Base-by-base conservation (phyloP, 2,888 invertebrate genomes). In the Diabrotica balteata region DNA sequence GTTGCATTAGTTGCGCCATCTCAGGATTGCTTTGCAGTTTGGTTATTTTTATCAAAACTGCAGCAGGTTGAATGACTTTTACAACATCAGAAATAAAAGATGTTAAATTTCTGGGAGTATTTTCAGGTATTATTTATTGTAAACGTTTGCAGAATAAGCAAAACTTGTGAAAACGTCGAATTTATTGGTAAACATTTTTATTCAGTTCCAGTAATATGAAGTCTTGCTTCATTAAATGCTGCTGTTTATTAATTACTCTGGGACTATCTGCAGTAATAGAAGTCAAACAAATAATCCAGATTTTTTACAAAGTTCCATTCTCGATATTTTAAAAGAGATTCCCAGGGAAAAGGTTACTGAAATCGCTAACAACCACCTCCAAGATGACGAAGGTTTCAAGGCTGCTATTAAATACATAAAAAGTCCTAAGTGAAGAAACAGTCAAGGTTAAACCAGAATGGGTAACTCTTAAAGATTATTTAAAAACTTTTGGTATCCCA, bases 351-450 rank as follows among this genome's bases (percentile, higher is more conserved):
- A 67, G 49, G 63, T 77, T 7, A 60, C 70, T 8, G 67, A 68
- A 66, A 70, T 76, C n/a, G 69, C 71, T 11, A 43, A 68, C 9
- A 17, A 59, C 4, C 73, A 76, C 32, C 43, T 74, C 6, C 53
- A 69, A 44, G 71, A 59, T 32, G 77, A 77, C 58, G 67, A 70
- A 10, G 75, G 71, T 11, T 76, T 78, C 60, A 68, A 63, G 42
- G 71, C 76, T 10, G 78, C 76, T 9, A 57, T 78, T 4, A 55
- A 63, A 9, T 76, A 74, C 52, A 69, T 78, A 57, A 73, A 75
- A 57, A 62, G 72, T 17, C 62, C 68, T 8, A 75, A 77, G 53
- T 78, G 76, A 75, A 6, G 65, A 69, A 50, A 54, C 54, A 1
- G 59, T 75, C 2, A 51, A 63, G 32, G 52, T 65, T 6, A 75